Evolutionary conservation across 2,888 invertebrate species (phyloP), one percentile per base, ranked within the genome.

Genomic region (Petrolisthes cinctipes): DNA sequence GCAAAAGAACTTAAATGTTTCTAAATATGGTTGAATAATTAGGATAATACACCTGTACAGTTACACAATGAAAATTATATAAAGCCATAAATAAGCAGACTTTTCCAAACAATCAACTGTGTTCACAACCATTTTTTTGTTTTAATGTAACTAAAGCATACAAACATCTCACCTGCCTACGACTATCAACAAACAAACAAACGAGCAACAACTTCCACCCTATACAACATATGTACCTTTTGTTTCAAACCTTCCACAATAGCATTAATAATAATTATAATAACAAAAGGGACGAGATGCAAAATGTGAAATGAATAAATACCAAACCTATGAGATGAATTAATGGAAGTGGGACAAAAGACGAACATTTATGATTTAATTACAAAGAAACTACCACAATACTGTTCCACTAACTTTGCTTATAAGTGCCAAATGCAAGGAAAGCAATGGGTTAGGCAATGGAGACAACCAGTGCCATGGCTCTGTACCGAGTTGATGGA

Each of bases 1-100:
- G 37, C 37, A 37, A 37, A 37, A 37, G 37, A 37, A 37, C 37
- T 37, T 37, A 37, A 37, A 37, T 37, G 37, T 37, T 37, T 37
- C 37, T 37, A 37, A 37, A 37, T 37, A 2, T 66, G 61, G 5
- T 23, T 66, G 51, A 82, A 7, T 37, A 61, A 81, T 81, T 17
- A 23, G 75, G 37, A 37, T 75, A 20, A 73, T 20, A 79, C 17
- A 54, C 56, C 81, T 66, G 66, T 82, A 6, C 66, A 82, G 23
- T 66, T 51, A 37, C 23, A 6, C 14, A 20, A 73, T 7, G 6
- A 73, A 23, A 6, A 7, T 17, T 76, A 76, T 17, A 61, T 11
- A 61, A 1, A 11, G 61, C 61, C 9, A 61, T 61, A 9, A 61
- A 61, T 61, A 61, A 61, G 61, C 61, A 61, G 61, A 61, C 61